Conservation (phyloP, 2,888 invertebrate genomes). For the Parnassius mnemosyne region DNA sequence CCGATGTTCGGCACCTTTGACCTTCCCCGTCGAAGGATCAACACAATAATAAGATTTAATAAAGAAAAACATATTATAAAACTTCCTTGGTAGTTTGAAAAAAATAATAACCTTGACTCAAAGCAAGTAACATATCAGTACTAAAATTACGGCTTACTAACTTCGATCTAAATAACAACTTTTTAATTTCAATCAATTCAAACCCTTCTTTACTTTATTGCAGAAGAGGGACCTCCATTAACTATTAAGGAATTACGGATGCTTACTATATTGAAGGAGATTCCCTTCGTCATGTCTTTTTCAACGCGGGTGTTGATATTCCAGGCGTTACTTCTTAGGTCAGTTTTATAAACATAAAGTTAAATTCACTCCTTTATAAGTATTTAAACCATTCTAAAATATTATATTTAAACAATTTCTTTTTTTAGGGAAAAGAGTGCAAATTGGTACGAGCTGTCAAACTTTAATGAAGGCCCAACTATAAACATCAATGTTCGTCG, state of each 20-base stretch:
- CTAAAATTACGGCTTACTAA: no score
- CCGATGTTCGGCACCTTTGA: no score
- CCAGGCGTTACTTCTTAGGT: conserved; percentile 83
- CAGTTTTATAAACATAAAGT: conserved; percentile 17
- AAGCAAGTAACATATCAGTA: no score
- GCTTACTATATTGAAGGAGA: conserved; percentile 92
- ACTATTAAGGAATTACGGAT: conserved; percentile 94
- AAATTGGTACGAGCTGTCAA: conserved; percentile 87
- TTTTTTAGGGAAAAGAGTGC: conserved; percentile 82
- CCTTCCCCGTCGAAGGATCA: no score
- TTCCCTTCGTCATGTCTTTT: conserved; percentile 97
- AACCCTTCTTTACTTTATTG: conserved; percentile 36
- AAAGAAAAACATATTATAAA: no score
- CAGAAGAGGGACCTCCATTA: conserved; percentile 90
- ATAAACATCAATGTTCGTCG: conserved; percentile 90
- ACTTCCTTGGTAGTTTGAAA: no score
- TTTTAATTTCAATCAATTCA: no score
- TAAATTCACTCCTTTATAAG: neutral
- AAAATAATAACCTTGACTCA: no score
- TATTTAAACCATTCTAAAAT: neutral
- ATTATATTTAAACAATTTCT: neutral
- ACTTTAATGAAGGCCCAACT: conserved; percentile 87
- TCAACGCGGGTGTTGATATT: conserved; percentile 92
- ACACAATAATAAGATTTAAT: no score
- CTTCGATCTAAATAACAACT: no score